Percentiles rank a stretch among this genome's conserved stretches.
phyloP scores from a whole-genome alignment of 2,797 vertebrate species.

The Lithobates sylvaticus region DNA sequence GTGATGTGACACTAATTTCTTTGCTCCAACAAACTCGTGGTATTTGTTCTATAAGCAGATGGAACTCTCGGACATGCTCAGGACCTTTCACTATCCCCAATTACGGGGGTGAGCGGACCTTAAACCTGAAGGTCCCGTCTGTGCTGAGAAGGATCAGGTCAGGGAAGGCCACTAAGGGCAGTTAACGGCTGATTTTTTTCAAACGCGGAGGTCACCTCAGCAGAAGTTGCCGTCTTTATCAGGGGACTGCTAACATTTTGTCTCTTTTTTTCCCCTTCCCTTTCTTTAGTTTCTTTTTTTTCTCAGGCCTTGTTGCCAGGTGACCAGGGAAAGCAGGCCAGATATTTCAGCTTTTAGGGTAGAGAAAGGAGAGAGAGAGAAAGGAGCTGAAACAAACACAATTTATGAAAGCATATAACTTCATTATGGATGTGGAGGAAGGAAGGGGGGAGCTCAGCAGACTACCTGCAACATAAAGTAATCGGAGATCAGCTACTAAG shows the following conservation, averaged over 20 bases:
- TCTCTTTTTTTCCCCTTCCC: conserved; percentile 62
- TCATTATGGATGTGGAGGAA: conserved; percentile 64
- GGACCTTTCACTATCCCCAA: conserved; percentile 22
- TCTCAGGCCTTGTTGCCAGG: conserved; percentile 79
- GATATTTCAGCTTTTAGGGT: conserved; percentile 83
- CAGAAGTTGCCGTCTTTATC: conserved; percentile 81
- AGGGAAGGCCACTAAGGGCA: conserved; percentile 68
- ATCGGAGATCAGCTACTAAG: no score
- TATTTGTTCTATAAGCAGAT: conserved; percentile 46
- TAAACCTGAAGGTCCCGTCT: conserved; percentile 27
- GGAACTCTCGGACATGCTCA: conserved; percentile 6
- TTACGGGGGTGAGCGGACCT: conserved; percentile 38
- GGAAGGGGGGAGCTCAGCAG: neutral
- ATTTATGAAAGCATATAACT: conserved; percentile 72
- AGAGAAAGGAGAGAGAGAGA: conserved; percentile 67
- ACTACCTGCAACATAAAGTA: no score
- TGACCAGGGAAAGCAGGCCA: conserved; percentile 79
- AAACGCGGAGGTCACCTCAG: conserved; percentile 75
- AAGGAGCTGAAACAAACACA: conserved; percentile 69
- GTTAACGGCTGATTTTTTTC: conserved; percentile 74
- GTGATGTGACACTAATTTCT: conserved; percentile 57
- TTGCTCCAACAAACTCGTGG: conserved; percentile 41
- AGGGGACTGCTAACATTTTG: conserved; percentile 81
- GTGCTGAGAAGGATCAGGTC: conserved; percentile 40
- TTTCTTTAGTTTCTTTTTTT: conserved; percentile 61